These are phyloP conservation scores for Lasioglossum marginatum DNA, from an alignment of 2,888 invertebrate species.

Conservation along the genomic window DNA sequence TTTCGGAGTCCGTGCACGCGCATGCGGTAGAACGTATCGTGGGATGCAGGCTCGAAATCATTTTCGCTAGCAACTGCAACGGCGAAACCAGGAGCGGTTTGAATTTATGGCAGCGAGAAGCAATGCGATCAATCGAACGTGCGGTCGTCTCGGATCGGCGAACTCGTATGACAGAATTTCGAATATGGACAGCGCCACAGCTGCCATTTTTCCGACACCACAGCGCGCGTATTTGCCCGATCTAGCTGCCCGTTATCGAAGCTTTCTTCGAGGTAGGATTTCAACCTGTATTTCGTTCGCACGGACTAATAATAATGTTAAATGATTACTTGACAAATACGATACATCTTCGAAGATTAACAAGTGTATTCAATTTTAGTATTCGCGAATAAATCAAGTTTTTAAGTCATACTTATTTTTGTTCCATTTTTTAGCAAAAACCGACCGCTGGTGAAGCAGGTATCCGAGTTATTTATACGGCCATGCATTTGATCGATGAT, in stretches of 20 bases:
- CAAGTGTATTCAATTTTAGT: not conserved
- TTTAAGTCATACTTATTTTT: not conserved
- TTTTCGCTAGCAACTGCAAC: slow-evolving; percentile 44
- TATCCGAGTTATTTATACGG: slow-evolving; percentile 12
- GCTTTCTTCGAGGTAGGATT: not conserved
- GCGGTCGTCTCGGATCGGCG: slow-evolving; percentile 57
- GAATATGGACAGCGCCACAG: slow-evolving; percentile 22
- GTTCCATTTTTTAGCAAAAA: not conserved
- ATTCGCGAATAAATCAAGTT: not conserved
- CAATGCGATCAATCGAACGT: slow-evolving; percentile 52
- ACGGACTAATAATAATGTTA: not conserved
- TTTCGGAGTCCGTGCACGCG: slow-evolving; percentile 44
- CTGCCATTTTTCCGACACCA: slow-evolving; percentile 7
- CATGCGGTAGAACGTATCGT: slow-evolving; percentile 31
- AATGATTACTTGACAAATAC: not conserved
- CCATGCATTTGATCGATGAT: slow-evolving; percentile 43
- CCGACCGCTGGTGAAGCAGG: too few relatives aligned
- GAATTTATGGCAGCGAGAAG: slow-evolving; percentile 57
- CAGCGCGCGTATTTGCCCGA: too few relatives aligned
- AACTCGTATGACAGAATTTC: slow-evolving; percentile 34
- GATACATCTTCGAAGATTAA: not conserved
- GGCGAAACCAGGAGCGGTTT: slow-evolving; percentile 23
- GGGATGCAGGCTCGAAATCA: slow-evolving; percentile 47
- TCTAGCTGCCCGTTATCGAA: too few relatives aligned
- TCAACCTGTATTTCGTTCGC: not conserved